Evolutionary conservation across 2,888 invertebrate species (phyloP).

Genomic region (Oligia strigilis): DNA sequence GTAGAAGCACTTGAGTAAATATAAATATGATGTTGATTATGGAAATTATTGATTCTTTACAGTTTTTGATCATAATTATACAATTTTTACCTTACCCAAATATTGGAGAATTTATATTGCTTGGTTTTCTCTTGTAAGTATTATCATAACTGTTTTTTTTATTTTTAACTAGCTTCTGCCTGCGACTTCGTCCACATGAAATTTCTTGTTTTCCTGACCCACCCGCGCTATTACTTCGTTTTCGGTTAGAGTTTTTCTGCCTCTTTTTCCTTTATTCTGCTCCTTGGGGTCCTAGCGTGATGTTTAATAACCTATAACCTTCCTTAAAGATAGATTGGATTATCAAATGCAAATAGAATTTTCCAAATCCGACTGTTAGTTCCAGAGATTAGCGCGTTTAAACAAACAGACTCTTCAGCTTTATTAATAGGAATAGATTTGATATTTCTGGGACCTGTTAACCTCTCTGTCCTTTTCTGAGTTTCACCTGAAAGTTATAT

Average conservation of each 20-base stretch:
- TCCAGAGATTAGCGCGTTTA: neutral
- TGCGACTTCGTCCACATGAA: too few relatives aligned
- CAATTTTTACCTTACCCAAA: neutral
- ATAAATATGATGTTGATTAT: constrained; percentile 22
- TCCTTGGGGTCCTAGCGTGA: too few relatives aligned
- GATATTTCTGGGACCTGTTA: neutral
- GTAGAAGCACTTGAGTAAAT: constrained; percentile 7
- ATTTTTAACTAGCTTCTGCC: too few relatives aligned
- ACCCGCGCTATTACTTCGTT: too few relatives aligned
- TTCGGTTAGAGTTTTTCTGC: too few relatives aligned
- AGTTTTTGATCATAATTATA: neutral
- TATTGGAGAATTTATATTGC: neutral
- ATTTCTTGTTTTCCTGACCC: too few relatives aligned
- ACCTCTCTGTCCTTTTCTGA: neutral
- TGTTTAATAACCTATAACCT: too few relatives aligned
- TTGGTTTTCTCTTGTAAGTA: neutral
- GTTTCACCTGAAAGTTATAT: neutral
- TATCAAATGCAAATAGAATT: neutral
- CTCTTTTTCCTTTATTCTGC: too few relatives aligned
- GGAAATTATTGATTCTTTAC: constrained; percentile 17
- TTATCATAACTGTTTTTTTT: neutral
- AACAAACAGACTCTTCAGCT: neutral
- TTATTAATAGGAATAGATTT: neutral
- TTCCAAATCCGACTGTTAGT: neutral
- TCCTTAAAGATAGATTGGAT: neutral